Conservation (phyloP, 2,888 invertebrate genomes). For the Helicoverpa assulta region DNA sequence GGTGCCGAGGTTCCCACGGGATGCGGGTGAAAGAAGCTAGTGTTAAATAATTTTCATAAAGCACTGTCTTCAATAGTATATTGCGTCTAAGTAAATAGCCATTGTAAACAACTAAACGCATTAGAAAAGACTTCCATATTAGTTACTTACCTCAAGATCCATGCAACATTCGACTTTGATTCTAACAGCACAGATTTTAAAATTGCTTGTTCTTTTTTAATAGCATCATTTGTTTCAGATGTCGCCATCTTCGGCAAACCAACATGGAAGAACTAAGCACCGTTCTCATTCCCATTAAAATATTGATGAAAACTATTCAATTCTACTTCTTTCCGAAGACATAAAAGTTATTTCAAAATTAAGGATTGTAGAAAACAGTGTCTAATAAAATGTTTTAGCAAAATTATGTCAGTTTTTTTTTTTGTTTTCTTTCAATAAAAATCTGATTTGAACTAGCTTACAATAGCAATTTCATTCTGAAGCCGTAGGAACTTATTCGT, state of each 20-base stretch:
- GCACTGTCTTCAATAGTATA: too few relatives aligned
- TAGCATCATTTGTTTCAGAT: conserved; percentile 18
- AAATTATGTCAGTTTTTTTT: background rate
- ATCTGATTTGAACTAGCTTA: too few relatives aligned
- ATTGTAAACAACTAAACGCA: background rate
- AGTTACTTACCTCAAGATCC: background rate
- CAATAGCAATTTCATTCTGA: too few relatives aligned
- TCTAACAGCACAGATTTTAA: background rate
- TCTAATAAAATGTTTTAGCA: conserved; percentile 13
- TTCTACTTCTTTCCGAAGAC: too few relatives aligned
- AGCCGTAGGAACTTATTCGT: too few relatives aligned
- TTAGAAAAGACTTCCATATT: background rate
- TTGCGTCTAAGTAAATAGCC: background rate
- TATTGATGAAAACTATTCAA: too few relatives aligned
- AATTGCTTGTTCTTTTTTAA: background rate
- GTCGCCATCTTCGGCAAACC: conserved; percentile 1
- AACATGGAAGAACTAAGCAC: conserved; percentile 45
- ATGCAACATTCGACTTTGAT: background rate
- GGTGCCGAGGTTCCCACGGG: too few relatives aligned
- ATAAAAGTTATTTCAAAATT: background rate
- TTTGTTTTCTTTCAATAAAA: background rate
- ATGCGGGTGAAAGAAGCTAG: too few relatives aligned
- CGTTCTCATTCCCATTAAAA: conserved; percentile 34
- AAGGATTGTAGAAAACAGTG: conserved; percentile 33
- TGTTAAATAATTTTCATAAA: too few relatives aligned